phyloP scores from a whole-genome alignment of 2,113 vertebrate genomes.

The Nibea albiflora region DNA sequence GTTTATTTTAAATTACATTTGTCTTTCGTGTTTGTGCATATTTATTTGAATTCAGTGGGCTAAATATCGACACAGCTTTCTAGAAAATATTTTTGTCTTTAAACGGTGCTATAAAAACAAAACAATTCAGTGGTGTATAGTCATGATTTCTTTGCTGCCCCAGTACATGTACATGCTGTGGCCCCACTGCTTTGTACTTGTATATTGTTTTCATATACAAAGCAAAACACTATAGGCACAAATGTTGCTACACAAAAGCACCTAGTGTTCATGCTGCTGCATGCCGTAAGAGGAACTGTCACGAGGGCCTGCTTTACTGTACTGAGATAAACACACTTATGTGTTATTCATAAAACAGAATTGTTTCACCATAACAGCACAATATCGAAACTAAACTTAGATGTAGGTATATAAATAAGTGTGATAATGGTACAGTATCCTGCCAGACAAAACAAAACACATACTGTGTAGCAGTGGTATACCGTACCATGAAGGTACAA shows the following conservation, averaged over 20 bases:
- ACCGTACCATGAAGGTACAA: too few species aligned
- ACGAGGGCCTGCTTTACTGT: not conserved
- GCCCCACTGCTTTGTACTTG: slow-evolving; percentile 25
- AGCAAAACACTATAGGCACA: slow-evolving; percentile 11
- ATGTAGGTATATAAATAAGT: too few species aligned
- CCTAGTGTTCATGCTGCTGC: not conserved
- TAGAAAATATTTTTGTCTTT: not conserved
- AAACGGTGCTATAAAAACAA: not conserved
- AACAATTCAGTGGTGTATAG: not conserved
- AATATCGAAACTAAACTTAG: not conserved
- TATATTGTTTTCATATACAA: slow-evolving; percentile 33
- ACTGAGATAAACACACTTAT: not conserved
- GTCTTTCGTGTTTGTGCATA: slow-evolving; percentile 56
- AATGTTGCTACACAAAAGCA: slow-evolving; percentile 8
- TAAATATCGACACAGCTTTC: not conserved
- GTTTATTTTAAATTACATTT: slow-evolving; percentile 87
- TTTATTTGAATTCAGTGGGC: slow-evolving; percentile 27
- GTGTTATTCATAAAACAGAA: not conserved
- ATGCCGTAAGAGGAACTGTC: not conserved
- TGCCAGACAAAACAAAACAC: not conserved
- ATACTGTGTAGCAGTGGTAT: not conserved
- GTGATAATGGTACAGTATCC: not conserved
- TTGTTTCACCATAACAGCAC: not conserved
- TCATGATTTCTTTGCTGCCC: not conserved
- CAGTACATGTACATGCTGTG: not conserved